Evolutionary conservation across 2,888 invertebrate genomes (phyloP).

Genomic region (Augochlorella aurata): DNA sequence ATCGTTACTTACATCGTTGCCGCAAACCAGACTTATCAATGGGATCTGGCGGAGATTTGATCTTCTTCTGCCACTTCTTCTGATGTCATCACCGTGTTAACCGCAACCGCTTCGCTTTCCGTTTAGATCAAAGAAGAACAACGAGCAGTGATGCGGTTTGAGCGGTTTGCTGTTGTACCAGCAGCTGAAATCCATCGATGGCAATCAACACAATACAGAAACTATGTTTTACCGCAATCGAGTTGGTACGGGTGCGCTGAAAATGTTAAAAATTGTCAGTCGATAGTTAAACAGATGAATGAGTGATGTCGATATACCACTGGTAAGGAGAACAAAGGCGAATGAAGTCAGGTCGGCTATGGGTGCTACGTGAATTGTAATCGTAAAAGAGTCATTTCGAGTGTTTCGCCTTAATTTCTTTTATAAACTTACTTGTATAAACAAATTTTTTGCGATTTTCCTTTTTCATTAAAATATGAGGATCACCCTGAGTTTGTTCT

Average conservation of each 20-base stretch:
- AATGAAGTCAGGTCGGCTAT: background rate
- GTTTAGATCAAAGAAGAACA: constrained; percentile 2
- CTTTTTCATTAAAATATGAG: no score
- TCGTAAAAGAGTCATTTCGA: background rate
- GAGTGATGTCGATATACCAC: background rate
- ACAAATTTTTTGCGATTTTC: no score
- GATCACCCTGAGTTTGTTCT: no score
- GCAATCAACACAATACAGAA: constrained; percentile 4
- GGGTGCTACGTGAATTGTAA: background rate
- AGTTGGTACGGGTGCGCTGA: background rate
- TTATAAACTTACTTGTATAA: no score
- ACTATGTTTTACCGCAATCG: constrained; percentile 7
- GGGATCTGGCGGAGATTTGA: background rate
- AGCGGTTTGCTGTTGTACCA: background rate
- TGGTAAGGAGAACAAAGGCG: background rate
- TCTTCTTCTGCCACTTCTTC: background rate
- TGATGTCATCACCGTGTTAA: constrained; percentile 1
- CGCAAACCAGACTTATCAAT: background rate
- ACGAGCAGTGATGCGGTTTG: background rate
- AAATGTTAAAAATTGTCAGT: background rate
- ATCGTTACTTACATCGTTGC: background rate
- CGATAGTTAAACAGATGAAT: background rate
- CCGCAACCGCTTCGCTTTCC: background rate
- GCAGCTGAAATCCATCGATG: background rate
- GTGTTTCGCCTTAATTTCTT: no score